A percentile compares a stretch with the other conserved stretches of the same genome.
Evolutionary conservation across 1,140 invertebrate species (phyloP).

Genomic region (Lamellibrachia luymesi): DNA sequence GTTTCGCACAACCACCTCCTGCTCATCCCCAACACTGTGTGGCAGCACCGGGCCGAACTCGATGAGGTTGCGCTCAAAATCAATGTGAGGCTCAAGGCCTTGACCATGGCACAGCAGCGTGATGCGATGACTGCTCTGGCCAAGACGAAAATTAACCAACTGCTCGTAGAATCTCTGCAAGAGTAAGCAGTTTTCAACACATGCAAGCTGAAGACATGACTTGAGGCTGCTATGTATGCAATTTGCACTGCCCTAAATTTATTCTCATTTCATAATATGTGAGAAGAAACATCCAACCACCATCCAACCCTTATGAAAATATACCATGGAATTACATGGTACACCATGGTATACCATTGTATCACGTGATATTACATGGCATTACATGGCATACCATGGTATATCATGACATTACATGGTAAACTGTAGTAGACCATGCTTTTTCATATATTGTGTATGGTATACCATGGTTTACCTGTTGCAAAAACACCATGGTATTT

Average conservation of each 20-base stretch:
- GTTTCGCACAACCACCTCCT: constrained; percentile 52
- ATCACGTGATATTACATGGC: too few relatives aligned
- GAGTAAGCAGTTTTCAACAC: not conserved
- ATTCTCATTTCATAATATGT: not conserved
- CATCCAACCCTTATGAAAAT: too few relatives aligned
- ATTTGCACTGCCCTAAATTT: not conserved
- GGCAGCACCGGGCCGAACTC: constrained; percentile 57
- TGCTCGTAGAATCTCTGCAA: constrained; percentile 53
- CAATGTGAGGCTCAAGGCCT: constrained; percentile 50
- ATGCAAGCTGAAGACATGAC: not conserved
- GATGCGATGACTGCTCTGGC: constrained; percentile 55
- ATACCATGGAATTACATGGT: too few relatives aligned
- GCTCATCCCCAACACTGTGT: constrained; percentile 54
- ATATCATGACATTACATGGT: too few relatives aligned
- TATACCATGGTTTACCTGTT: too few relatives aligned
- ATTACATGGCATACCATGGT: too few relatives aligned
- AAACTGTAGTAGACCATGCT: too few relatives aligned
- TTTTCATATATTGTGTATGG: too few relatives aligned
- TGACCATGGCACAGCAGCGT: constrained; percentile 52
- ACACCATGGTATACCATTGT: too few relatives aligned
- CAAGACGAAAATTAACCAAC: constrained; percentile 51
- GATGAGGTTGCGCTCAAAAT: constrained; percentile 41
- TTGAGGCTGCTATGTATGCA: not conserved
- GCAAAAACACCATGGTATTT: too few relatives aligned
- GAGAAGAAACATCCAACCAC: not conserved